Evolutionary conservation across 2,888 invertebrate species (phyloP), one percentile per base, ranked within the genome.

Genomic region (Troides helena): DNA sequence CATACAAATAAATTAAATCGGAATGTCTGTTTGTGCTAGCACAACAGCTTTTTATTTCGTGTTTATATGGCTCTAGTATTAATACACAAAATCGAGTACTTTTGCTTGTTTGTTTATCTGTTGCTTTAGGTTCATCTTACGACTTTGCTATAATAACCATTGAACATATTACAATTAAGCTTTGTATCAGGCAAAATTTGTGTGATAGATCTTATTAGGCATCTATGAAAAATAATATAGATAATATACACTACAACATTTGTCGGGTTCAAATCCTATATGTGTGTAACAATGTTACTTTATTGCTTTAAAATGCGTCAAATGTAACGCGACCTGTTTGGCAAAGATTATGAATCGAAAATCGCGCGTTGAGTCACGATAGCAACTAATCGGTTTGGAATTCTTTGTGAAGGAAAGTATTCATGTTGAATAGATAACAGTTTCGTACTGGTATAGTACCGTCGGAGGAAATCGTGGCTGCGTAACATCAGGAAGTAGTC

Each of bases 211-310:
- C 10, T 39, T 1, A 0, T 10, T 39, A 39, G 75, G 71, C 74
- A 65, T 75, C 78, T 77, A 75, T 75, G 79, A 80, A 78, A 81
- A 82, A 18, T 0, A 36, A 57, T 39, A 39, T 36, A 64, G 10
- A 18, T n/a, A 61, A 53, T 21, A 57, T 7, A 57, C 14, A 17
- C 30, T 3, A 30, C 10, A 39, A 23, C 7, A 43, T 53, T 67
- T 61, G 56, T 61, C 43, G 59, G 21, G 60, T 71, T 65, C 56
- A 61, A 56, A 36, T 39, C 39, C 8, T 39, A 39, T 8, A 39
- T 1, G 39, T 39, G 10, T 39, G 7, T 10, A 39, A 30, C 30
- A 30, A 5, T 10, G 39, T 39, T 39, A 39, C 39, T 39, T 39
- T 39, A 1, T 39, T 39, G 39, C 8, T 39, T 39, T 39, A 50